A percentile compares a stretch with the other conserved stretches of the same genome.
Conservation (phyloP, 2,888 invertebrate species). For the Rhingia rostrata region DNA sequence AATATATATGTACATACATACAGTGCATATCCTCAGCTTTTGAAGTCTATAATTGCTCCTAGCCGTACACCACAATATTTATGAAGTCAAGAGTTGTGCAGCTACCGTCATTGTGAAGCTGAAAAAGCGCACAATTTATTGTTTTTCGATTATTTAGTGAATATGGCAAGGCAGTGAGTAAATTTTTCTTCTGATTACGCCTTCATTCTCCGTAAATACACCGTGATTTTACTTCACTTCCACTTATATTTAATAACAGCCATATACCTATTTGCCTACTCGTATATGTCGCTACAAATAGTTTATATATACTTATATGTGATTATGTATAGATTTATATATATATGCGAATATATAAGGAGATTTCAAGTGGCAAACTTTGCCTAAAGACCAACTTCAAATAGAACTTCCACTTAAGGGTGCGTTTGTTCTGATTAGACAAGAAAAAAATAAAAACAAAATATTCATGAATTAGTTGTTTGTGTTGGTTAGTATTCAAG, state of each 20-base stretch:
- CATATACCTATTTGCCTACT: constrained; percentile 56
- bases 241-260: constrained; percentile 68
- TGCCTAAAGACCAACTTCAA: constrained; percentile 14
- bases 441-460: not conserved
- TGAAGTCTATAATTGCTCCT: constrained; percentile 43
- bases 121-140: constrained; percentile 17
- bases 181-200: constrained; percentile 38
- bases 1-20: constrained; percentile 62
- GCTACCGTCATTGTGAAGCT: constrained; percentile 37
- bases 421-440: constrained; percentile 35
- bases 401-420: constrained; percentile 18
- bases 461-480: not conserved
- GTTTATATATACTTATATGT: constrained; percentile 21
- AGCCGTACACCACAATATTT: constrained; percentile 45
- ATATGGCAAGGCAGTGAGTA: constrained; percentile 25
- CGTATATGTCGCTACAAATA: constrained; percentile 37
- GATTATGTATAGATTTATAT: constrained; percentile 11
- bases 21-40: constrained; percentile 63
- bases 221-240: constrained; percentile 58
- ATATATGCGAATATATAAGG: constrained; percentile 31
- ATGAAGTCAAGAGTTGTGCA: constrained; percentile 29
- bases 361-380: constrained; percentile 48
- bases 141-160: constrained; percentile 22
- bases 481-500: constrained; percentile 1
- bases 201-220: constrained; percentile 56